phyloP scores from a whole-genome alignment of 2,113 vertebrate species.

The Murina feae region DNA sequence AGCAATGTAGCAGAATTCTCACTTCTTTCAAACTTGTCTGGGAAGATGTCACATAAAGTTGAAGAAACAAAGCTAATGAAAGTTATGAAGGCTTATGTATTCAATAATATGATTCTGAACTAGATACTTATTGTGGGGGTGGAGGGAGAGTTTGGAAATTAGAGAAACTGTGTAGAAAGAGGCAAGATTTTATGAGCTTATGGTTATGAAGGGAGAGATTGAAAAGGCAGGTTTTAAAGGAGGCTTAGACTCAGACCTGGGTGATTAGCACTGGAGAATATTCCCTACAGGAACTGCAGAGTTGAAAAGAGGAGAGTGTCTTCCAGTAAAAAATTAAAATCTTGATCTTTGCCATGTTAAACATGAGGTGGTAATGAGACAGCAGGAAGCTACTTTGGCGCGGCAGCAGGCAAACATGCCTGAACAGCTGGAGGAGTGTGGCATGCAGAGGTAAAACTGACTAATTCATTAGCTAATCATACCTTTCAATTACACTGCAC shows the following conservation, averaged over 20 bases:
- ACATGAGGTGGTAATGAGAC: conserved; percentile 65
- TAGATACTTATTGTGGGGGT: background rate
- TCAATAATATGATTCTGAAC: background rate
- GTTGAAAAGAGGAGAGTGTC: conserved; percentile 58
- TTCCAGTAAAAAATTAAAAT: conserved; percentile 67
- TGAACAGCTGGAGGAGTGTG: conserved; percentile 38
- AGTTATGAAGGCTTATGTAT: background rate
- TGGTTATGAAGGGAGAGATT: background rate
- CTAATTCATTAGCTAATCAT: conserved; percentile 53
- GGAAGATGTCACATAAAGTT: background rate
- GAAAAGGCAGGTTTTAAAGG: conserved; percentile 19
- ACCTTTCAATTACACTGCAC: background rate
- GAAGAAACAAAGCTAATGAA: background rate
- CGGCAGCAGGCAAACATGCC: conserved; percentile 63
- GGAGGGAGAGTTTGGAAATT: background rate
- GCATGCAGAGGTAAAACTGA: conserved; percentile 1
- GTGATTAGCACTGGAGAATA: conserved; percentile 52
- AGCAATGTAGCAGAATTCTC: too few relatives aligned
- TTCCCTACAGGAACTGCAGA: conserved; percentile 43
- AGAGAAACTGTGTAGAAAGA: background rate
- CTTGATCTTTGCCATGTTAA: conserved; percentile 72
- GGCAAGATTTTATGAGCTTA: conserved; percentile 23
- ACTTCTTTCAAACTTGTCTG: background rate
- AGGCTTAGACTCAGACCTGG: background rate
- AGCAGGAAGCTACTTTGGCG: conserved; percentile 63